phyloP scores from a whole-genome alignment of 2,113 vertebrate genomes.

The Struthidea cinerea region DNA sequence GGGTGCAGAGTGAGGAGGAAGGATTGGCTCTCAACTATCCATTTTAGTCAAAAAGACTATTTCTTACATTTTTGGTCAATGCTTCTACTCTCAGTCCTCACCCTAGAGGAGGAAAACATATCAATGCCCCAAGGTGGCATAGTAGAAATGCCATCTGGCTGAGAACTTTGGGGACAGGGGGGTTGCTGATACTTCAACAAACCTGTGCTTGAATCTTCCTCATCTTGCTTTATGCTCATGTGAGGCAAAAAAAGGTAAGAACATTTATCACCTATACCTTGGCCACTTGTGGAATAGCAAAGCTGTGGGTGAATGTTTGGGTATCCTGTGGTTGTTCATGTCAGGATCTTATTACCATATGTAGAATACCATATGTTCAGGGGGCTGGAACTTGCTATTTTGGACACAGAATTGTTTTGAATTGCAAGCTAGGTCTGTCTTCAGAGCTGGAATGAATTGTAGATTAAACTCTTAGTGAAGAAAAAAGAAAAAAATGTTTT shows the following conservation, averaged over 20 bases:
- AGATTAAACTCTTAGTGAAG: background rate
- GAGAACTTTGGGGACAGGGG: background rate
- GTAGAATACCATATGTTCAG: background rate
- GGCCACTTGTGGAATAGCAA: background rate
- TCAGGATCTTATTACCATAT: background rate
- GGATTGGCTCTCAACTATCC: background rate
- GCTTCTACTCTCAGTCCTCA: background rate
- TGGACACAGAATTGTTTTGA: background rate
- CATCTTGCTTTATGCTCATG: background rate
- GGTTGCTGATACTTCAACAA: background rate
- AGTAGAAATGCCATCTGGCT: background rate
- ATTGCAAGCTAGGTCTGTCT: background rate
- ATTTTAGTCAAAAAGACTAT: background rate
- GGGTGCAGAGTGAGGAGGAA: background rate
- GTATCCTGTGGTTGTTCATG: background rate
- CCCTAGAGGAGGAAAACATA: background rate
- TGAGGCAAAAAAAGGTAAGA: constrained; percentile 21
- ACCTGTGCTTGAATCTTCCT: background rate
- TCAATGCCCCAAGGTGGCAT: background rate
- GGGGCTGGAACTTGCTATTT: background rate
- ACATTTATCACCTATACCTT: background rate
- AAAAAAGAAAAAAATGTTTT: background rate
- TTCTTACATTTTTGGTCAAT: background rate
- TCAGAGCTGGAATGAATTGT: background rate
- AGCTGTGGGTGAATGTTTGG: background rate